These are phyloP conservation scores for Ceuthmochares aereus DNA, from an alignment of 2,113 vertebrate species.

Conservation along the genomic window DNA sequence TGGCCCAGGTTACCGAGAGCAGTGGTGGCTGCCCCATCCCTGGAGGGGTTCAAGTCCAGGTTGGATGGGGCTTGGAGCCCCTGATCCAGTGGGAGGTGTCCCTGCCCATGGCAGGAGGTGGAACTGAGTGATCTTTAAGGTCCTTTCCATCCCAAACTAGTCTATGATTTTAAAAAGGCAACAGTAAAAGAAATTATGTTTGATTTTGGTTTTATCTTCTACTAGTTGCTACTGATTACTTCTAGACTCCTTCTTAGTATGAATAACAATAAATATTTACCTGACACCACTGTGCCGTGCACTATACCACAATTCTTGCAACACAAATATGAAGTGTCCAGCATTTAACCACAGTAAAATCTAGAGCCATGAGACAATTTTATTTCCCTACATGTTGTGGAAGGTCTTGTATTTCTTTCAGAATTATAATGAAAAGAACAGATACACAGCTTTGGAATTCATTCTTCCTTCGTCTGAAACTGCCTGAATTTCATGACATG, in stretches of 20 bases:
- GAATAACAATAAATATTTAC: neutral
- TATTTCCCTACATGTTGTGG: slow-evolving; percentile 12
- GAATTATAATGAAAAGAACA: slow-evolving; percentile 61
- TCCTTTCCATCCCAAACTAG: no score
- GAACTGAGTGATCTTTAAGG: no score
- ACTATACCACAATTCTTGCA: neutral
- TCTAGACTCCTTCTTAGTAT: neutral
- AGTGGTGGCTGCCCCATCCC: no score
- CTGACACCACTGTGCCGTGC: neutral
- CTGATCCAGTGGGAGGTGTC: no score
- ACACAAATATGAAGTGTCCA: slow-evolving; percentile 1
- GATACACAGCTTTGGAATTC: slow-evolving; percentile 59
- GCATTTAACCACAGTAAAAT: neutral
- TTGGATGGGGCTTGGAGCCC: no score
- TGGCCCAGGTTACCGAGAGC: no score
- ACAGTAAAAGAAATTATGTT: neutral
- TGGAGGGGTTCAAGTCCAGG: no score
- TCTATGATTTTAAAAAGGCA: no score
- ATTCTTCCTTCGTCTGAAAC: slow-evolving; percentile 35
- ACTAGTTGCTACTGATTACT: neutral
- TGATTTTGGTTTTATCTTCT: neutral
- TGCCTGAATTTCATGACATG: slow-evolving; percentile 57
- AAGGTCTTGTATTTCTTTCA: slow-evolving; percentile 53
- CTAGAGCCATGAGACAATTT: slow-evolving; percentile 7
- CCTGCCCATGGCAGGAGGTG: no score